Percentiles rank a stretch among this genome's conserved stretches.
phyloP scores from a whole-genome alignment of 1,140 invertebrate genomes.

The Neodiprion lecontei region DNA sequence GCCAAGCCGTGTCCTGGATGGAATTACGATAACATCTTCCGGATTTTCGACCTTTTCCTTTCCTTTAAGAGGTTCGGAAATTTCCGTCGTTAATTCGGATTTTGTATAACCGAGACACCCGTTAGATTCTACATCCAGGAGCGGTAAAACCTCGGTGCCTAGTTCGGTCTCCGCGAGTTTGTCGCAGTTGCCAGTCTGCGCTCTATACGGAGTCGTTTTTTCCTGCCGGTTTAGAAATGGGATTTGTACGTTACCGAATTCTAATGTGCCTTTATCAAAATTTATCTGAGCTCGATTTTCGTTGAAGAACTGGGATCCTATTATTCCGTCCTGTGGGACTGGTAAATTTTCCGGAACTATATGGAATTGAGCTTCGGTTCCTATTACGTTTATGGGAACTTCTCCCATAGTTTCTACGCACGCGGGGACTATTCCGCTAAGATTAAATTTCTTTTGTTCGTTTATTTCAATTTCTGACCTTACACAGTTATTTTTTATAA shows the following conservation, averaged over 20 bases:
- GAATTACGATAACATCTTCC: conserved; percentile 12
- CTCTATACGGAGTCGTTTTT: too few species aligned
- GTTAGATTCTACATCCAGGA: neutral
- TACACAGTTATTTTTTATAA: too few species aligned
- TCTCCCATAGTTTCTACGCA: neutral
- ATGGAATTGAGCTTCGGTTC: neutral
- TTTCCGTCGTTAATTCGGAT: neutral
- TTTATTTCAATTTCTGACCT: too few species aligned
- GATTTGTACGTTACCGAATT: too few species aligned
- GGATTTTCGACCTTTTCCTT: conserved; percentile 9
- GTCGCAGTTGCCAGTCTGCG: neutral
- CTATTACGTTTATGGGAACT: neutral
- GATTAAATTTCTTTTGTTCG: too few species aligned
- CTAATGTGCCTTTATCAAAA: too few species aligned
- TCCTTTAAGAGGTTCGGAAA: neutral
- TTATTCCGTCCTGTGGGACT: too few species aligned
- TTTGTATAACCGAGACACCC: neutral
- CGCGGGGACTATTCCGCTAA: too few species aligned
- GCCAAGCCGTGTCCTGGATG: conserved; percentile 9
- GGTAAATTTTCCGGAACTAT: too few species aligned
- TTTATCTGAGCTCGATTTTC: too few species aligned
- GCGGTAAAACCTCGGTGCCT: neutral
- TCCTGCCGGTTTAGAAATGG: too few species aligned
- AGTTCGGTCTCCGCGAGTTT: neutral
- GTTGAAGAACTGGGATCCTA: too few species aligned